phyloP scores from a whole-genome alignment of 2,113 vertebrate species.

The Petrocephalus microphthalmus region DNA sequence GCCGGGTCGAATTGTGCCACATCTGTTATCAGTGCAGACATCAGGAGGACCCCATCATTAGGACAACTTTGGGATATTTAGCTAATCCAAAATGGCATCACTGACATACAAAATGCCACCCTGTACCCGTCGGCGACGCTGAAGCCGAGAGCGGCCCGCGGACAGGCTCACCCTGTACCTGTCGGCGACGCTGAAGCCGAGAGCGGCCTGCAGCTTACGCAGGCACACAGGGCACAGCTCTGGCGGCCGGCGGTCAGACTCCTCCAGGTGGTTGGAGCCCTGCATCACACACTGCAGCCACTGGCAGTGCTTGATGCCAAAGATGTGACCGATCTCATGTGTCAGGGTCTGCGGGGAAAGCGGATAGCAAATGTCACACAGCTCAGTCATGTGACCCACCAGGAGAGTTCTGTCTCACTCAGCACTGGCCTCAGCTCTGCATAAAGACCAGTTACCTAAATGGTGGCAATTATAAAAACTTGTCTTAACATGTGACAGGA shows the following conservation, averaged over 20 bases:
- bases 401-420: background rate
- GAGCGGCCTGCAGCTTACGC: slow-evolving; percentile 50
- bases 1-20: background rate
- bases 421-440: background rate
- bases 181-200: slow-evolving; percentile 48
- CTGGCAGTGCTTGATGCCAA: slow-evolving; percentile 60
- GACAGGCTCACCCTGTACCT: slow-evolving; percentile 33
- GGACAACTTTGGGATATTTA: background rate
- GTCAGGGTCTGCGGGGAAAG: slow-evolving; percentile 48
- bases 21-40: background rate
- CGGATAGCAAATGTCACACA: background rate
- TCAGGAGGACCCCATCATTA: background rate
- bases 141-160: slow-evolving; percentile 50
- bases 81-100: background rate
- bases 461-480: background rate
- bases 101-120: background rate
- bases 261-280: slow-evolving; percentile 67
- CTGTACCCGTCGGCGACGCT: slow-evolving; percentile 37
- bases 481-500: background rate
- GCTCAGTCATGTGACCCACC: background rate
- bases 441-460: background rate
- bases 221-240: slow-evolving; percentile 64
- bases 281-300: slow-evolving; percentile 67
- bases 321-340: slow-evolving; percentile 62
- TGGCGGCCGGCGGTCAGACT: slow-evolving; percentile 52